phyloP scores from a whole-genome alignment of 2,888 invertebrate species.

The Cephus spinipes region DNA sequence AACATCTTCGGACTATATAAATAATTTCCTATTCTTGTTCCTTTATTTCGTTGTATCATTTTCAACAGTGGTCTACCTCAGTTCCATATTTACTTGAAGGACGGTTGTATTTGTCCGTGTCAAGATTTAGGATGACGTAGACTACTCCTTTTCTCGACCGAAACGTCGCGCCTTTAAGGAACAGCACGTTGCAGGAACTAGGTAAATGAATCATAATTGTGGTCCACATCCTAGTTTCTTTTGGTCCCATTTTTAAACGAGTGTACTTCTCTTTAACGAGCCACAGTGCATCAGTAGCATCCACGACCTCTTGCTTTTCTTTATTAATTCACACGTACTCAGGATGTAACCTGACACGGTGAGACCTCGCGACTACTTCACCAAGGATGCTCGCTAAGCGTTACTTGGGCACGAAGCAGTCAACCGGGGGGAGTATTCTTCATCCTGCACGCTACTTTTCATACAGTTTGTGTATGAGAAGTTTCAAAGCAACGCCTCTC shows the following conservation, averaged over 20 bases:
- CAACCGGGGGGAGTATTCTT: not conserved
- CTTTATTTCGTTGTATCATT: not conserved
- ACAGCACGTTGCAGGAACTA: not conserved
- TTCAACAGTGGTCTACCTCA: not conserved
- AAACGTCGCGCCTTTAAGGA: not conserved
- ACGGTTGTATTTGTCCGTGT: not conserved
- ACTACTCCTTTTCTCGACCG: not conserved
- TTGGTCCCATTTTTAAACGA: not conserved
- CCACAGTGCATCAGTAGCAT: too few relatives aligned
- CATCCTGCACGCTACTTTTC: not conserved
- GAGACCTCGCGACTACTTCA: not conserved
- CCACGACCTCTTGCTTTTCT: not conserved
- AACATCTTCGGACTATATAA: not conserved
- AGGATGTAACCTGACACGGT: not conserved
- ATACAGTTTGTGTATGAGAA: not conserved
- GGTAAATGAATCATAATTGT: not conserved
- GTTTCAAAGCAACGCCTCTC: not conserved
- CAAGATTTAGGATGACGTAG: not conserved
- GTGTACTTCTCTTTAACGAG: not conserved
- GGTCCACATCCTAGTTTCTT: not conserved
- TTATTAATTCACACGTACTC: not conserved
- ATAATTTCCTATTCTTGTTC: not conserved
- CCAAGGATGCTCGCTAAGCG: not conserved
- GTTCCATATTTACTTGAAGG: not conserved
- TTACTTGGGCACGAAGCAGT: not conserved